phyloP scores from a whole-genome alignment of 2,113 vertebrate species.

The Pandion haliaetus region DNA sequence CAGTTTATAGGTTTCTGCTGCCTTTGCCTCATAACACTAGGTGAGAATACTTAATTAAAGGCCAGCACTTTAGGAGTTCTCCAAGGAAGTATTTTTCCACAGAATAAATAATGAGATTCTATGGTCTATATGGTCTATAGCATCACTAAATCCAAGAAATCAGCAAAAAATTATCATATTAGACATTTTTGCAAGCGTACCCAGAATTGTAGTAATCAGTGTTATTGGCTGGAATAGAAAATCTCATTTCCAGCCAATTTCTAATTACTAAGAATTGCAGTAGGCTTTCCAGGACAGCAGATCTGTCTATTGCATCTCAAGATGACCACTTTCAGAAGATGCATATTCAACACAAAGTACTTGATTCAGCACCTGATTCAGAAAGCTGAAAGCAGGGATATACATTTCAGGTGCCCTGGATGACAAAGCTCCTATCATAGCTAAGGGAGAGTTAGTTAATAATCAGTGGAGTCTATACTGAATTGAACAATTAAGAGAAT shows the following conservation, averaged over 20 bases:
- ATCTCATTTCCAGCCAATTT: neutral
- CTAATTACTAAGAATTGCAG: neutral
- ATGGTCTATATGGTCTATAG: neutral
- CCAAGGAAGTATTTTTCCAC: neutral
- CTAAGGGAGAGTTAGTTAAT: neutral
- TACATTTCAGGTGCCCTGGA: neutral
- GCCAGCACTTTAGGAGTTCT: neutral
- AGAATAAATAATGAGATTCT: neutral
- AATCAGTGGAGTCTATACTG: neutral
- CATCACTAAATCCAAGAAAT: neutral
- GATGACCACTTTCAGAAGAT: neutral
- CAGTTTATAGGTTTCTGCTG: neutral
- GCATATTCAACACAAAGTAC: neutral
- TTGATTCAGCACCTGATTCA: neutral
- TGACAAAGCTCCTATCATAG: neutral
- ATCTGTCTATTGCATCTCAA: neutral
- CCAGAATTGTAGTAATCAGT: neutral
- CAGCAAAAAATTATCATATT: neutral
- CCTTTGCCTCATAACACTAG: neutral
- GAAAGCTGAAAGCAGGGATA: neutral
- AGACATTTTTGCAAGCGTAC: slow-evolving; percentile 23
- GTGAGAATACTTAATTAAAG: neutral
- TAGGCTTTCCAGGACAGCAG: neutral
- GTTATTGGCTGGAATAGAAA: neutral
- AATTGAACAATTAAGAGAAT: neutral